Evolutionary conservation across 2,113 vertebrate genomes (phyloP).

Genomic region (Canis aureus): DNA sequence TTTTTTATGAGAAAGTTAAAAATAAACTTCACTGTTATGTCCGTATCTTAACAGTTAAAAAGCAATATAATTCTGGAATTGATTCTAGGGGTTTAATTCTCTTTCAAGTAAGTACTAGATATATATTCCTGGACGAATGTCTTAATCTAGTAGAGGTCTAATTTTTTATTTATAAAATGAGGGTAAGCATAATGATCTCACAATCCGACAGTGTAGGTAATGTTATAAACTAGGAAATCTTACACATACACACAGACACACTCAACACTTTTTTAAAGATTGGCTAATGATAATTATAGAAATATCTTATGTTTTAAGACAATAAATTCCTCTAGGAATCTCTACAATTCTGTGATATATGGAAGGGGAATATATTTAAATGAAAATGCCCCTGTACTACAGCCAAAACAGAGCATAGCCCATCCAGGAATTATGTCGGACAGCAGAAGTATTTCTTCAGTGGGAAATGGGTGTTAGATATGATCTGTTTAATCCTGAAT

Average conservation of each 20-base stretch:
- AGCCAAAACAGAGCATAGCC: neutral
- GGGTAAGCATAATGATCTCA: neutral
- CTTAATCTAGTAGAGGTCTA: neutral
- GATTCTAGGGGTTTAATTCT: constrained; percentile 54
- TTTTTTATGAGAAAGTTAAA: constrained; percentile 48
- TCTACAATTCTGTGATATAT: neutral
- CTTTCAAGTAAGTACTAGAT: neutral
- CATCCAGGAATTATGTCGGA: neutral
- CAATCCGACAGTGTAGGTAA: neutral
- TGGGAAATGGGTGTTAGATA: neutral
- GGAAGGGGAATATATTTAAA: neutral
- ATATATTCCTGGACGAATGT: neutral
- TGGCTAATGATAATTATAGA: constrained; percentile 37
- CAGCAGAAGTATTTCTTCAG: neutral
- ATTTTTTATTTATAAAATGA: constrained; percentile 48
- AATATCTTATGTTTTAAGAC: constrained; percentile 39
- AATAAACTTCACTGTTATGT: constrained; percentile 38
- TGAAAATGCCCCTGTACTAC: neutral
- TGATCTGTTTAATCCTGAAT: neutral
- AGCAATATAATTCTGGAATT: neutral
- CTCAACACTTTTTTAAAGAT: neutral
- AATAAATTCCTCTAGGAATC: constrained; percentile 5
- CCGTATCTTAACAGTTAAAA: constrained; percentile 47
- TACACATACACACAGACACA: neutral
- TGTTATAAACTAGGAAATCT: neutral